These are phyloP conservation scores for Onychostoma macrolepis DNA, from an alignment of 2,113 vertebrate genomes.

Conservation along the genomic window DNA sequence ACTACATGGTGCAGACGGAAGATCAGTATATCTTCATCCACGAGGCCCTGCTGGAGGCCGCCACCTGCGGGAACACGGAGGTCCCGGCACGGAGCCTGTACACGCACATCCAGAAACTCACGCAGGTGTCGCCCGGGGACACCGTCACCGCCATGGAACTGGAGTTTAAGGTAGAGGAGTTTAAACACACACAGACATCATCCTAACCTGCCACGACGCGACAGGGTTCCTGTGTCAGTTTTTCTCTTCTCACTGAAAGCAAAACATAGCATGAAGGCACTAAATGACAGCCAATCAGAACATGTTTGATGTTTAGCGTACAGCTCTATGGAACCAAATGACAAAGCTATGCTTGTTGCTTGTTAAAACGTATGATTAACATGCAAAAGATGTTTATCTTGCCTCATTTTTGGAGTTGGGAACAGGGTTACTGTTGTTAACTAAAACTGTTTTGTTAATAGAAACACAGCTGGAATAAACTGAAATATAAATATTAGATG, in stretches of 20 bases:
- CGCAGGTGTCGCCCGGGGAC: slow-evolving; percentile 84
- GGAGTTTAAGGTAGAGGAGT: slow-evolving; percentile 97
- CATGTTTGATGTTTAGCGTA: background rate
- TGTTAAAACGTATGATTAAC: too few relatives aligned
- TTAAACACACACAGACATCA: background rate
- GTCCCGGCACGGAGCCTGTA: slow-evolving; percentile 91
- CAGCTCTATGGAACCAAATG: background rate
- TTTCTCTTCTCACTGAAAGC: background rate
- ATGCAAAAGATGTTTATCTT: background rate
- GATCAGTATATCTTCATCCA: slow-evolving; percentile 98
- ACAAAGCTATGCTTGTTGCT: too few relatives aligned
- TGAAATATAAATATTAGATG: background rate
- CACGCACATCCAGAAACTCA: slow-evolving; percentile 93
- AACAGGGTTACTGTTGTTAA: background rate
- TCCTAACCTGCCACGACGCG: background rate
- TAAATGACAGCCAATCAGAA: background rate
- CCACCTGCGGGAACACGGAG: slow-evolving; percentile 87
- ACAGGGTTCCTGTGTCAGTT: background rate
- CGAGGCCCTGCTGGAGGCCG: slow-evolving; percentile 91
- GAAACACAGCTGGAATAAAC: background rate
- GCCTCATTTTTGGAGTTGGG: background rate
- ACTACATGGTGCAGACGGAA: slow-evolving; percentile 99
- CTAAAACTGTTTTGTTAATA: background rate
- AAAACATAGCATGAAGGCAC: background rate
- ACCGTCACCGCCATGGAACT: slow-evolving; percentile 91